Evolutionary conservation across 2,113 vertebrate species (phyloP).

Genomic region (Zapus hudsonius): DNA sequence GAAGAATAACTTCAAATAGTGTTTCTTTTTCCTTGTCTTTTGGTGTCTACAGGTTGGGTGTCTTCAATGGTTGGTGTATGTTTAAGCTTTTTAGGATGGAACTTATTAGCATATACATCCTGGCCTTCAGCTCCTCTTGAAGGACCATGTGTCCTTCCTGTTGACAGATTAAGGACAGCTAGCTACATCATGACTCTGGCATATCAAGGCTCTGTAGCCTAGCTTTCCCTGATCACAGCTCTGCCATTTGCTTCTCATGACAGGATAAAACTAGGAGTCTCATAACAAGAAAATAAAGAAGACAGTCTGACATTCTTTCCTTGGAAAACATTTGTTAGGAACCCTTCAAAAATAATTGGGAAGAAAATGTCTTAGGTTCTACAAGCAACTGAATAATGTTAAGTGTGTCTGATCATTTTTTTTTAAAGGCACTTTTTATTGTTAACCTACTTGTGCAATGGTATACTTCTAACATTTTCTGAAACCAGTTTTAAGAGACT

Average conservation of each 20-base stretch:
- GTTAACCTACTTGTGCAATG: constrained; percentile 49
- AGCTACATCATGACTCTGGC: constrained; percentile 78
- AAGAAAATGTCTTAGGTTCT: constrained; percentile 82
- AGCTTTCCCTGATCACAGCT: constrained; percentile 79
- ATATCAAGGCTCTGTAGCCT: constrained; percentile 74
- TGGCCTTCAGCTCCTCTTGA: constrained; percentile 70
- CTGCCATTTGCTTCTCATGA: constrained; percentile 81
- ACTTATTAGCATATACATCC: constrained; percentile 79
- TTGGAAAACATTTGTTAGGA: constrained; percentile 83
- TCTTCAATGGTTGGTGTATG: constrained; percentile 72
- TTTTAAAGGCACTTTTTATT: constrained; percentile 71
- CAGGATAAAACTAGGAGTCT: constrained; percentile 84
- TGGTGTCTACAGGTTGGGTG: constrained; percentile 57
- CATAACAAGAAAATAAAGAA: constrained; percentile 84
- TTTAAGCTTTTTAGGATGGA: constrained; percentile 73
- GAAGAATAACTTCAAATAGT: neutral
- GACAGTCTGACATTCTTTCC: constrained; percentile 80
- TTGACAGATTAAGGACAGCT: constrained; percentile 82
- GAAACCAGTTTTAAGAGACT: constrained; percentile 55
- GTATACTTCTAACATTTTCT: constrained; percentile 67
- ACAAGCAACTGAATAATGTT: constrained; percentile 76
- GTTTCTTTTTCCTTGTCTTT: constrained; percentile 60
- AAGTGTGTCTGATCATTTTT: constrained; percentile 66
- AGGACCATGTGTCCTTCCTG: constrained; percentile 71
- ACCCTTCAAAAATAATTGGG: constrained; percentile 86